phyloP scores from a whole-genome alignment of 2,797 vertebrate species.

The Oophaga sylvatica region DNA sequence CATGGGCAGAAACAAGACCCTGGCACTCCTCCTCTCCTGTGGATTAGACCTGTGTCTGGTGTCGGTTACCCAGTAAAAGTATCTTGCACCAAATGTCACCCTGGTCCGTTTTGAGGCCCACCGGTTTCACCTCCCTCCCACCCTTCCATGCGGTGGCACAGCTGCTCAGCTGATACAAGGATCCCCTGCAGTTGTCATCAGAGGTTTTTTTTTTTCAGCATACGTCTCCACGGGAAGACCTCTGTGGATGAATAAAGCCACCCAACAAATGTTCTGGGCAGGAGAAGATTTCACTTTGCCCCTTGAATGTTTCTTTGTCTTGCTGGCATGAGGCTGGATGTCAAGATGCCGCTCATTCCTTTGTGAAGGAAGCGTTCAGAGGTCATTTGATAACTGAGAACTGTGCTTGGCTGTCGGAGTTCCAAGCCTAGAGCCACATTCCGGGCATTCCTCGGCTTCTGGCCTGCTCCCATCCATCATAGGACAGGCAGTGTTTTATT shows the following conservation, averaged over 20 bases:
- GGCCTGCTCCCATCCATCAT: constrained; percentile 75
- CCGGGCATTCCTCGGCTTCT: constrained; percentile 73
- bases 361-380: constrained; percentile 68
- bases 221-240: background rate
- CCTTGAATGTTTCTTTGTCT: constrained; percentile 60
- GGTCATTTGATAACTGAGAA: constrained; percentile 64
- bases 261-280: constrained; percentile 53
- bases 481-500: constrained; percentile 82
- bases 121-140: background rate
- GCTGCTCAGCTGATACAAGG: constrained; percentile 66
- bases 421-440: constrained; percentile 69
- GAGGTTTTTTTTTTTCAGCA: background rate
- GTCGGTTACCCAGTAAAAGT: constrained; percentile 22
- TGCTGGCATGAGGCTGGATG: constrained; percentile 67
- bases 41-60: constrained; percentile 5
- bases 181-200: constrained; percentile 51
- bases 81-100: constrained; percentile 41
- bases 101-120: background rate
- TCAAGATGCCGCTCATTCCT: constrained; percentile 73
- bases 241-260: constrained; percentile 21
- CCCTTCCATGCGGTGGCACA: constrained; percentile 28
- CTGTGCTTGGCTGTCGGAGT: constrained; percentile 72
- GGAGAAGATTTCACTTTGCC: constrained; percentile 47
- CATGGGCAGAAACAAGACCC: background rate
- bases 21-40: background rate